These are phyloP conservation scores for Columba livia DNA, from an alignment of 2,113 vertebrate species.

Conservation along the genomic window DNA sequence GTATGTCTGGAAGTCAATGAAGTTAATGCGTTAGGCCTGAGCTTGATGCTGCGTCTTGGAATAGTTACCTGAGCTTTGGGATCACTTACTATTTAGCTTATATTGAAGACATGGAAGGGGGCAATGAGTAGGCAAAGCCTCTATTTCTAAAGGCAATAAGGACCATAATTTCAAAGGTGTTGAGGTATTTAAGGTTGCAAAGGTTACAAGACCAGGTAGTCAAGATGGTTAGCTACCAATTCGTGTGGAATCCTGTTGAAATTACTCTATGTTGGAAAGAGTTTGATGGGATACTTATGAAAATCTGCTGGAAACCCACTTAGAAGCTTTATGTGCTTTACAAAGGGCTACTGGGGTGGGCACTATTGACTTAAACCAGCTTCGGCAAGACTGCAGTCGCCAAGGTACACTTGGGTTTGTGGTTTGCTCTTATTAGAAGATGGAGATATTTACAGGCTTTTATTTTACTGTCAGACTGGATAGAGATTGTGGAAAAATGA, in stretches of 20 bases:
- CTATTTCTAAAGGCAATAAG: neutral
- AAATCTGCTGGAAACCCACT: neutral
- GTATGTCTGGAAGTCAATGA: neutral
- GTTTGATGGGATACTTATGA: neutral
- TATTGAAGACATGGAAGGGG: neutral
- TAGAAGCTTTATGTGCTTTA: neutral
- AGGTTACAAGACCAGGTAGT: neutral
- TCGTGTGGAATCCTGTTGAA: neutral
- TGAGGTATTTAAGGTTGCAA: neutral
- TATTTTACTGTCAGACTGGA: neutral
- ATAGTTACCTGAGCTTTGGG: neutral
- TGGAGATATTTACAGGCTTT: neutral
- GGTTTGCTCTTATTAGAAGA: neutral
- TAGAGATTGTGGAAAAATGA: neutral
- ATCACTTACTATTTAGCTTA: neutral
- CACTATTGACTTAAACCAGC: neutral
- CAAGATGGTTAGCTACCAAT: neutral
- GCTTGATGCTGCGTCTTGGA: neutral
- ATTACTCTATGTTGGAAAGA: neutral
- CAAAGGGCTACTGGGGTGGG: neutral
- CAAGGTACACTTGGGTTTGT: neutral
- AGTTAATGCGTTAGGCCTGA: neutral
- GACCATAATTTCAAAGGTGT: neutral
- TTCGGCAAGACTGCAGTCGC: neutral
- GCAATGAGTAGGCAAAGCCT: neutral